phyloP scores from a whole-genome alignment of 2,797 vertebrate genomes.

The Chloroceryle inda region DNA sequence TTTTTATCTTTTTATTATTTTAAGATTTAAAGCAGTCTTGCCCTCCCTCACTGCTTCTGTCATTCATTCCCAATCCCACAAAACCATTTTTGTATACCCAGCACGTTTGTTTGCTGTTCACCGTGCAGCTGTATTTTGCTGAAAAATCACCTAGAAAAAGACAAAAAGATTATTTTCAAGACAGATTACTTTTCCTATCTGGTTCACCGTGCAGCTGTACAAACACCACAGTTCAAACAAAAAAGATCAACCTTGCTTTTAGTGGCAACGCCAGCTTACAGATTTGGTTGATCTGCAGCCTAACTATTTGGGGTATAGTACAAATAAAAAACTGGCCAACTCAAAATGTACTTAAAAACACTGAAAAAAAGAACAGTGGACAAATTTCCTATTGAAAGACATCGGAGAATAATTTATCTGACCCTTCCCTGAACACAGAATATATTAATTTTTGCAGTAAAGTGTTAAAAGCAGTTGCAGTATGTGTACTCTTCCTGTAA shows the following conservation, averaged over 20 bases:
- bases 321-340: neutral
- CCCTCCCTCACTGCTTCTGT: neutral
- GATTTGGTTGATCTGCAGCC: neutral
- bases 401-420: neutral
- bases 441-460: neutral
- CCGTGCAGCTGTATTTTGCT: constrained; percentile 45
- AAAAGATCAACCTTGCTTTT: neutral
- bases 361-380: neutral
- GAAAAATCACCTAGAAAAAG: constrained; percentile 20
- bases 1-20: neutral
- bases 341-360: neutral
- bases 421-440: neutral
- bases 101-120: constrained; percentile 53
- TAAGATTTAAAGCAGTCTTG: neutral
- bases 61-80: neutral
- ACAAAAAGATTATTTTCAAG: constrained; percentile 2
- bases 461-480: neutral
- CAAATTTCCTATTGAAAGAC: neutral
- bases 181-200: constrained; percentile 57
- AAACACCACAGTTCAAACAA: constrained; percentile 5
- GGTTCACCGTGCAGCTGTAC: constrained; percentile 52
- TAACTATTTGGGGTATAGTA: neutral
- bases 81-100: neutral
- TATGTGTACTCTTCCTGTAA: neutral
- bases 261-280: neutral